Base-by-base conservation (phyloP, 2,113 vertebrate species). In the Rhodinocichla rosea region DNA sequence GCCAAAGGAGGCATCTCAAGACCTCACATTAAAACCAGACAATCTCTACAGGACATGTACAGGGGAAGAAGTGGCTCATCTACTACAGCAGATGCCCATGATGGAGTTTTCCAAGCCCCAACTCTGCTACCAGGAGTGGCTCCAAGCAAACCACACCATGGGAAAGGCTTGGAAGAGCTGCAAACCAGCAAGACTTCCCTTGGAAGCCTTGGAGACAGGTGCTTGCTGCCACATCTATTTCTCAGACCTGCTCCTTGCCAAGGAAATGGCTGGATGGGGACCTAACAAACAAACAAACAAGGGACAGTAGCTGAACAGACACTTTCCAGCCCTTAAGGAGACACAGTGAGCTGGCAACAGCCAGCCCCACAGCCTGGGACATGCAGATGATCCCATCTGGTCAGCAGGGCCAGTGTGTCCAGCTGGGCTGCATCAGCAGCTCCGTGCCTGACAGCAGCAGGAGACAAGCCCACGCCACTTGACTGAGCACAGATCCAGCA, bases 41-140 rank as follows among this genome's bases (percentile, higher is more conserved):
- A 19, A 44, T 12, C 21, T 77, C 60, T 57, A 32, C 1, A 3
- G 9, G 11, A 45, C 10, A 16, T 0, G 0, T 13, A 17, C 2
- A 10, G 37, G 19, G 28, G 18, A 64, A 86, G 68, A 65, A 74
- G 10, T 21, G 21, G 22, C 52, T 89, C 65, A 52, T 50, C 27
- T 10, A 49, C 20, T 64, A 56, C 40, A 60, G 24, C 35, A 44
- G 8, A 79, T 8, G 44, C 17, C 32, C 27, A 3, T 1, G 1
- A 3, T 1, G 1, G 32, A 65, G n/a, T 9, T 52, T 59, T 42
- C 73, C 47, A 65, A 87, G 47, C 35, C 44, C 20, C 49, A 64
- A 7, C 3, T 15, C 47, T 39, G 56, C 39, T 69, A 56, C 13
- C 10, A 37, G 44, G 37, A 82, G 13, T 32, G 32, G 44, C n/a